Evolutionary conservation across 2,888 invertebrate species (phyloP).

Genomic region (Trissolcus brochymenae): DNA sequence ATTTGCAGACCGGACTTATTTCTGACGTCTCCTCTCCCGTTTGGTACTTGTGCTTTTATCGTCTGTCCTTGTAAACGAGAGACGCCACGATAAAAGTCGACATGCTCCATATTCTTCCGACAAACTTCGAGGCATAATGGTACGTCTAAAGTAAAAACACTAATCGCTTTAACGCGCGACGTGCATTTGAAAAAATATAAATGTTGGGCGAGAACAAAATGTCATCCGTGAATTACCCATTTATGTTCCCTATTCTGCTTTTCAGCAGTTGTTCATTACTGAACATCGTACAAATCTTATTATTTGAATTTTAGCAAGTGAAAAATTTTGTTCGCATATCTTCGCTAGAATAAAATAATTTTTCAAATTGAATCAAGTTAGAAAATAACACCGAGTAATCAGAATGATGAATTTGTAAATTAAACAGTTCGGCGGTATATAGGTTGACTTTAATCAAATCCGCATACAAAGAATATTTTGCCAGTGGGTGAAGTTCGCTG

Average conservation of each 20-base stretch:
- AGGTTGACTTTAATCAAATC: constrained; percentile 34
- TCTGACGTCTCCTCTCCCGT: constrained; percentile 45
- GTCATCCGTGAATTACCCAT: constrained; percentile 10
- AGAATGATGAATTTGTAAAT: constrained; percentile 4
- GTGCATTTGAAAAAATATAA: constrained; percentile 49
- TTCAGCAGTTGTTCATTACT: too few species aligned
- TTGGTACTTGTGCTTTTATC: constrained; percentile 50
- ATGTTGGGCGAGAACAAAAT: constrained; percentile 41
- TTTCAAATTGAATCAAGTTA: too few species aligned
- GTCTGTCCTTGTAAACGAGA: constrained; percentile 49
- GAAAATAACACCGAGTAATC: too few species aligned
- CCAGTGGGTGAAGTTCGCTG: constrained; percentile 16
- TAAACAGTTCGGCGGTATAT: constrained; percentile 16
- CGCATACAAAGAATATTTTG: constrained; percentile 31
- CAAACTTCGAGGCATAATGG: constrained; percentile 48
- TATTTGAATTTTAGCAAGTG: too few species aligned
- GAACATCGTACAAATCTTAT: too few species aligned
- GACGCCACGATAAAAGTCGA: constrained; percentile 54
- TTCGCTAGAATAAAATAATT: constrained; percentile 13
- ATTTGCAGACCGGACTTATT: constrained; percentile 52
- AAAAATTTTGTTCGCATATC: background rate
- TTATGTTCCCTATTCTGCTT: too few species aligned
- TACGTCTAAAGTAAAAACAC: constrained; percentile 54
- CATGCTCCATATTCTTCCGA: constrained; percentile 55
- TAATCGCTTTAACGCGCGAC: constrained; percentile 50